phyloP scores from a whole-genome alignment of 2,113 vertebrate species.

The Phyllostomus hastatus region DNA sequence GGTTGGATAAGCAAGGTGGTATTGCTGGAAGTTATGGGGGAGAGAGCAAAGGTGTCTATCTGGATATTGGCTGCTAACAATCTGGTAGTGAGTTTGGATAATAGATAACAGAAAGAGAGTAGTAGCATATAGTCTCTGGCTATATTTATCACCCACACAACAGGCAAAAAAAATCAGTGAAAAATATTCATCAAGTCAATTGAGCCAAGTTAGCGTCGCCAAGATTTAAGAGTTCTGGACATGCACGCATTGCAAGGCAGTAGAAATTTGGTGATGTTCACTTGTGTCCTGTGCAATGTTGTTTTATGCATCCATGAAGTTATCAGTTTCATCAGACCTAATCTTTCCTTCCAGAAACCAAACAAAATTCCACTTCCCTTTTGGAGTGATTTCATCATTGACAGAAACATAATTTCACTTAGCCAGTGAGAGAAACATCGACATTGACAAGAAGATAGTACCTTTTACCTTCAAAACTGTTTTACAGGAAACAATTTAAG shows the following conservation, averaged over 20 bases:
- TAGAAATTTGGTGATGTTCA: not conserved
- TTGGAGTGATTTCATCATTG: constrained; percentile 64
- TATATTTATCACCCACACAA: not conserved
- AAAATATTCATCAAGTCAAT: not conserved
- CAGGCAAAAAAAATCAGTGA: not conserved
- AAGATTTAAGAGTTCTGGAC: not conserved
- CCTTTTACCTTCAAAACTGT: constrained; percentile 67
- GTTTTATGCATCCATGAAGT: not conserved
- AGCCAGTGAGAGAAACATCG: constrained; percentile 52
- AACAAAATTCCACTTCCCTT: constrained; percentile 44
- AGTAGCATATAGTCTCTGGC: not conserved
- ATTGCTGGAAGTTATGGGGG: not conserved
- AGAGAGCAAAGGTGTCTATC: not conserved
- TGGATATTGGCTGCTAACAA: not conserved
- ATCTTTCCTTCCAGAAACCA: constrained; percentile 38
- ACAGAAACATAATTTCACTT: constrained; percentile 67
- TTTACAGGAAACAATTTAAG: constrained; percentile 71
- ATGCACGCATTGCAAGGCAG: not conserved
- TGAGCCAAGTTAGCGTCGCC: not conserved
- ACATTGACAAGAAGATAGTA: constrained; percentile 74
- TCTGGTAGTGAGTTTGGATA: not conserved
- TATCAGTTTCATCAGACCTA: not conserved
- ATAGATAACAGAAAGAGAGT: not conserved
- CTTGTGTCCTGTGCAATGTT: not conserved
- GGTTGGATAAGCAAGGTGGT: not conserved